Evolutionary conservation across 2,113 vertebrate species (phyloP).

Genomic region (Pteronura brasiliensis): DNA sequence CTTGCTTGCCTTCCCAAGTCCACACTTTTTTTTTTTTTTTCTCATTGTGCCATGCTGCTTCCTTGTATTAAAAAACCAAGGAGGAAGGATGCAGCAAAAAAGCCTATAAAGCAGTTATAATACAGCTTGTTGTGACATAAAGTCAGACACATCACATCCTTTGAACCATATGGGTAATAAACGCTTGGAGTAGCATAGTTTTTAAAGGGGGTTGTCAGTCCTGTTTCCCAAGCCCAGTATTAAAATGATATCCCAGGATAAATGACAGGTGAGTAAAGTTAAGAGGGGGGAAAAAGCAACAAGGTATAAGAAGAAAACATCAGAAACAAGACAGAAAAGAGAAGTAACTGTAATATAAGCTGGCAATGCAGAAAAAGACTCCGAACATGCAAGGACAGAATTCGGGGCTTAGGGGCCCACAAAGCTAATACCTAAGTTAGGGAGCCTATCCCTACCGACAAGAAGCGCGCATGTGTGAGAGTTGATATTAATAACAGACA

Average conservation of each 20-base stretch:
- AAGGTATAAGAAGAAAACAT: conserved; percentile 25
- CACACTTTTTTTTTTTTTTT: background rate
- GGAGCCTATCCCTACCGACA: background rate
- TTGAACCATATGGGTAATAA: conserved; percentile 34
- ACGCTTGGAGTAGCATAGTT: conserved; percentile 35
- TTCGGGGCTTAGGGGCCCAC: background rate
- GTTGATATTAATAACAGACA: background rate
- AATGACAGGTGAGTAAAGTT: conserved; percentile 35
- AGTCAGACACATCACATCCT: conserved; percentile 36
- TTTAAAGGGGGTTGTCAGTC: conserved; percentile 48
- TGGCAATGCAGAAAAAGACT: background rate
- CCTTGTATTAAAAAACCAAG: background rate
- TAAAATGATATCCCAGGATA: background rate
- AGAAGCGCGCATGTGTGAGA: background rate
- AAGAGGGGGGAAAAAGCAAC: background rate
- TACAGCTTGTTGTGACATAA: conserved; percentile 4
- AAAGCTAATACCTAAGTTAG: background rate
- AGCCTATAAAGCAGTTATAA: conserved; percentile 51
- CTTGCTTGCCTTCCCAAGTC: background rate
- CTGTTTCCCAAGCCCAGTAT: conserved; percentile 32
- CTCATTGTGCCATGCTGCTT: background rate
- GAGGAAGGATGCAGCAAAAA: background rate
- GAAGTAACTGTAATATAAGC: background rate
- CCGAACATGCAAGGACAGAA: background rate
- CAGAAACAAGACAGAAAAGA: conserved; percentile 10